Conservation (phyloP, 2,797 vertebrate genomes). For the Poecilia velifera region DNA sequence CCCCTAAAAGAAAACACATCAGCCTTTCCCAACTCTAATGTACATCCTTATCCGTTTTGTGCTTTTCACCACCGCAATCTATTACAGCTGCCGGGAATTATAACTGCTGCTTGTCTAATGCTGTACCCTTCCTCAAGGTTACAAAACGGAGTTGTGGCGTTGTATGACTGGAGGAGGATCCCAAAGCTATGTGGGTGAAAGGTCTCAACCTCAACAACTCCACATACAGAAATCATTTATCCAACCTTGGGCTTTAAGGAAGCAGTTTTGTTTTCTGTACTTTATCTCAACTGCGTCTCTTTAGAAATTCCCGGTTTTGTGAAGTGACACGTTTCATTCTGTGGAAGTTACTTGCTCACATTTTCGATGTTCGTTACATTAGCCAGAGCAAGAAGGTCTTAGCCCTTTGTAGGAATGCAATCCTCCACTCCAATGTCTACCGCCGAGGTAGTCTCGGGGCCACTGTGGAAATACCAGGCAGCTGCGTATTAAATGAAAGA, state of each 20-base stretch:
- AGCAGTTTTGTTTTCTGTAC: not conserved
- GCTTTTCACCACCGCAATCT: constrained; percentile 3
- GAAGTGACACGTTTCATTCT: not conserved
- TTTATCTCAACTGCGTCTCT: not conserved
- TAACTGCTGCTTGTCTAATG: not conserved
- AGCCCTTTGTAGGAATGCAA: constrained; percentile 42
- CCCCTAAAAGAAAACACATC: constrained; percentile 12
- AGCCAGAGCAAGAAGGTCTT: constrained; percentile 9
- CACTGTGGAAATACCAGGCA: constrained; percentile 56
- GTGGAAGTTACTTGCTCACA: not conserved
- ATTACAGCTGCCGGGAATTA: constrained; percentile 1
- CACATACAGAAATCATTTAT: not conserved
- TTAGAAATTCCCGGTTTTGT: constrained; percentile 2
- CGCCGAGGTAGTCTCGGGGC: constrained; percentile 30
- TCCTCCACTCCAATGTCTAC: constrained; percentile 45
- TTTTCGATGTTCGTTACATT: not conserved
- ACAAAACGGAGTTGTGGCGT: not conserved
- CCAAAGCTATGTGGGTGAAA: not conserved
- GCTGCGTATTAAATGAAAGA: constrained; percentile 60
- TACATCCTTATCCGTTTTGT: not conserved
- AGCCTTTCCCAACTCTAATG: not conserved
- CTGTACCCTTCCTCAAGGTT: not conserved
- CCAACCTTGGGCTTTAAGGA: not conserved
- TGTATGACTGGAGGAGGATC: not conserved
- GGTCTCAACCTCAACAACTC: not conserved